These are phyloP conservation scores for Trichoplusia ni DNA, from an alignment of 1,140 invertebrate species.

Conservation along the genomic window DNA sequence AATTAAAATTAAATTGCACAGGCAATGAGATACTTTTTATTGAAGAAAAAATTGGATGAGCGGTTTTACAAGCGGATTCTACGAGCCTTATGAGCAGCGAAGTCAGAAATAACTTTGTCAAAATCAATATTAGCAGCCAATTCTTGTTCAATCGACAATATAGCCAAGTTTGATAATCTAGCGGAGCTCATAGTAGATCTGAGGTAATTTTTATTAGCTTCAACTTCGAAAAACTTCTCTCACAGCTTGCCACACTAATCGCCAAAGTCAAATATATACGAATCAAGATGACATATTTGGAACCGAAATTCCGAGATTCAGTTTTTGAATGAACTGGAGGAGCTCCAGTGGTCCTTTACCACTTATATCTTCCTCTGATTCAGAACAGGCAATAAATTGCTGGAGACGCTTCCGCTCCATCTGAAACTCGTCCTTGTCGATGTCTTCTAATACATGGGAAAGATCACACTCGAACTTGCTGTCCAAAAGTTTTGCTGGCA, in stretches of 20 bases:
- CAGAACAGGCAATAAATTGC: not conserved
- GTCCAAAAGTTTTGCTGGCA: too few relatives aligned
- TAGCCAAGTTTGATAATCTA: slow-evolving; percentile 7
- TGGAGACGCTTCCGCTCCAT: slow-evolving; percentile 5
- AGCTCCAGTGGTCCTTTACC: not conserved
- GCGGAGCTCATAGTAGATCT: slow-evolving; percentile 1
- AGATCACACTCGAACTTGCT: not conserved
- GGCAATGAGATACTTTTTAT: not conserved
- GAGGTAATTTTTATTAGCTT: slow-evolving; percentile 1
- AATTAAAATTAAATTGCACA: slow-evolving; percentile 3
- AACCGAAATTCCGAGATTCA: slow-evolving; percentile 6
- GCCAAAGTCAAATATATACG: slow-evolving; percentile 7
- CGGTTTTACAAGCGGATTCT: slow-evolving; percentile 1
- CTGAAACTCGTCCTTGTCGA: slow-evolving; percentile 8
- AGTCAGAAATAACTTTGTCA: too few relatives aligned
- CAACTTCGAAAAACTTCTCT: slow-evolving; percentile 9
- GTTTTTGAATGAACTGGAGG: slow-evolving; percentile 6
- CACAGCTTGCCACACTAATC: slow-evolving; percentile 3
- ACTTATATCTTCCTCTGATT: not conserved
- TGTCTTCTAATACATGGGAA: slow-evolving; percentile 1
- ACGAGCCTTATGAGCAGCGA: slow-evolving; percentile 4
- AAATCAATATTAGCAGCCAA: slow-evolving; percentile 1
- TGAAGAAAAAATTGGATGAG: not conserved
- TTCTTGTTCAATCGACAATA: slow-evolving; percentile 1
- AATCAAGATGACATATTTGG: slow-evolving; percentile 3